phyloP scores from a whole-genome alignment of 2,113 vertebrate species.

The Leptodactylus fuscus region DNA sequence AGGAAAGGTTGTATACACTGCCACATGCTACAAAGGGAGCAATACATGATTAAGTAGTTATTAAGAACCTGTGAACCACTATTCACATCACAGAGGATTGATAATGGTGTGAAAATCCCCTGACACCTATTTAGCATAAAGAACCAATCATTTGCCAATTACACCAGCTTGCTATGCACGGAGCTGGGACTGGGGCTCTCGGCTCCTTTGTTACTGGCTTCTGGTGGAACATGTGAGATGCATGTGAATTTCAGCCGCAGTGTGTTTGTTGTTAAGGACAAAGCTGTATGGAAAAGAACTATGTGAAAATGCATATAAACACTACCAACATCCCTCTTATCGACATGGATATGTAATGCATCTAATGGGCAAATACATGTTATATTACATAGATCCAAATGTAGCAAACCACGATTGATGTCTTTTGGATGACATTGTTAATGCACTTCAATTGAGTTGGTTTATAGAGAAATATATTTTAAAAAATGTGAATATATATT shows the following conservation, averaged over 20 bases:
- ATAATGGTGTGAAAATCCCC: slow-evolving; percentile 54
- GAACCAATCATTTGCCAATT: slow-evolving; percentile 60
- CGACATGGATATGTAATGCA: not conserved
- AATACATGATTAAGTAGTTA: slow-evolving; percentile 49
- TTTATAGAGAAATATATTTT: not conserved
- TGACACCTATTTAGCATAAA: slow-evolving; percentile 59
- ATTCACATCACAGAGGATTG: slow-evolving; percentile 57
- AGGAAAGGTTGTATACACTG: slow-evolving; percentile 46
- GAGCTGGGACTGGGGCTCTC: slow-evolving; percentile 35
- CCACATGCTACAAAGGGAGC: slow-evolving; percentile 30
- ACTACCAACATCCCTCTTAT: not conserved
- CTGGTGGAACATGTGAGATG: slow-evolving; percentile 53
- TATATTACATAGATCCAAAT: not conserved
- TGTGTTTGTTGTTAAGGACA: slow-evolving; percentile 36
- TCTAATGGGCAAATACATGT: not conserved
- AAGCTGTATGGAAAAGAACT: not conserved
- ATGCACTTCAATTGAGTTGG: not conserved
- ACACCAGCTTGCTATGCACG: slow-evolving; percentile 50
- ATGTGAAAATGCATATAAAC: not conserved
- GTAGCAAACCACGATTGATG: not conserved
- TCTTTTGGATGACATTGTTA: not conserved
- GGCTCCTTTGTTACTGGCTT: slow-evolving; percentile 43
- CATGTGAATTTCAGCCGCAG: slow-evolving; percentile 48
- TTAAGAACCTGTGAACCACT: slow-evolving; percentile 56
- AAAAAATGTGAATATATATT: not conserved